Base-by-base conservation (phyloP, 1,140 invertebrate genomes). In the Meloidogyne chitwoodi region DNA sequence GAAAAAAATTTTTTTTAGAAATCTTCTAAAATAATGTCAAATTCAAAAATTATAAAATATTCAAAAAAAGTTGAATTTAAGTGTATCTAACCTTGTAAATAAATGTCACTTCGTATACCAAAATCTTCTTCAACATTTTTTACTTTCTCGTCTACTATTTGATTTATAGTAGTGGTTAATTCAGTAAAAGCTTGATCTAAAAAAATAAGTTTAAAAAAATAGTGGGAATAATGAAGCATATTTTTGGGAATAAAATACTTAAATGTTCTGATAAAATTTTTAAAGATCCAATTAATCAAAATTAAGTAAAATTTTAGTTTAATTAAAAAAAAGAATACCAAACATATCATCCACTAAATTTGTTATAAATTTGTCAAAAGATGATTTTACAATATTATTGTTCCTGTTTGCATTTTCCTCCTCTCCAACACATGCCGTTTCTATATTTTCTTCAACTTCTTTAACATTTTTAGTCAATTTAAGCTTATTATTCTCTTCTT, bases 331-430 rank as follows among this genome's bases (percentile, higher is more conserved):
- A 70, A 14, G 19, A 29, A 69, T 48, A 38, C 26, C 68, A 14
- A 70, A 16, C n/a, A 70, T 38, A 29, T 44, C 34, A 44, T 70
- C 68, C 68, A 70, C 68, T n/a, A 41, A 70, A 44, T 8, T 44
- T 8, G 34, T 61, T 16, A 70, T 16, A 22, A 26, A 41, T 48
- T 3, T 19, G 16, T 14, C 26, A 14, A 73, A 29, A 64, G 24
- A 56, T 62, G 27, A n/a, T 10, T 62, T 62, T 31, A 14, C 56
- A n/a, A 0, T 0, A 6, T 64, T 29, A 24, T 14, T 34, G 10
- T 63, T 8, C 10, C 10, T 12, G 12, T 65, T 14, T 16, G 14
- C 19, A 66, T 2, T 29, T n/a, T 34, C 38, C 6, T 31, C 22
- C 16, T 8, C 62, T 24, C 19, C 65, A 67, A 67, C 4, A 34